Percentiles rank a stretch among this genome's conserved stretches.
Evolutionary conservation across 2,797 vertebrate species (phyloP).

Genomic region (Melanotaenia maccullochi): DNA sequence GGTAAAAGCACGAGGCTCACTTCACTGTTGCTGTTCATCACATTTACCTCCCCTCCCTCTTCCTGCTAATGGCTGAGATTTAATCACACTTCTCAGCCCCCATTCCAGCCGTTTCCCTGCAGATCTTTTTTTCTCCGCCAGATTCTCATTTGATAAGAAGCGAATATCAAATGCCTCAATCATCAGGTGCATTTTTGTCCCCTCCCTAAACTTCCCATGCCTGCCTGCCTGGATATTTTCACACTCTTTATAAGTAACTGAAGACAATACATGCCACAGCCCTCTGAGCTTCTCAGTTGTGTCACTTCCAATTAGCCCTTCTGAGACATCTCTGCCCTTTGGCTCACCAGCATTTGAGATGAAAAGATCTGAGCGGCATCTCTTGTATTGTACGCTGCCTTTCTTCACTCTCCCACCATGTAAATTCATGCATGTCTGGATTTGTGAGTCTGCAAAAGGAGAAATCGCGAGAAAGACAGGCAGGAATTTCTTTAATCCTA

Average conservation of each 20-base stretch:
- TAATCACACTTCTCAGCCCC: slow-evolving; percentile 53
- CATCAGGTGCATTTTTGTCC: slow-evolving; percentile 28
- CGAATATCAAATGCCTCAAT: slow-evolving; percentile 49
- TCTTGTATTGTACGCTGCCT: slow-evolving; percentile 35
- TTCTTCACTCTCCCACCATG: slow-evolving; percentile 35
- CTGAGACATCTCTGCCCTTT: slow-evolving; percentile 68
- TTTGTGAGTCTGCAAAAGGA: slow-evolving; percentile 53
- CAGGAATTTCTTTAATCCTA: slow-evolving; percentile 66
- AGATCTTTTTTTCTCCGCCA: slow-evolving; percentile 38
- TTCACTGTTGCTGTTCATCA: slow-evolving; percentile 24
- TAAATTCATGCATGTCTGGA: slow-evolving; percentile 52
- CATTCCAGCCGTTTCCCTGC: slow-evolving; percentile 6
- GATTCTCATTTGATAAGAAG: slow-evolving; percentile 39
- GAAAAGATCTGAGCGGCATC: slow-evolving; percentile 48
- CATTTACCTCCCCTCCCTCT: slow-evolving; percentile 33
- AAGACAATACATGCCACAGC: slow-evolving; percentile 51
- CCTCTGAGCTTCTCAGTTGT: slow-evolving; percentile 58
- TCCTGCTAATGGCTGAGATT: slow-evolving; percentile 54
- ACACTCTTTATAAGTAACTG: slow-evolving; percentile 39
- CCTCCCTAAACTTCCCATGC: slow-evolving; percentile 16
- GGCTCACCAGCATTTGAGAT: slow-evolving; percentile 52
- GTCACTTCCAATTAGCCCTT: slow-evolving; percentile 76
- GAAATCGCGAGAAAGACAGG: slow-evolving; percentile 53
- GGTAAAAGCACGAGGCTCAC: slow-evolving; percentile 47
- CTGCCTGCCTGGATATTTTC: slow-evolving; percentile 25